A percentile compares a stretch with the other conserved stretches of the same genome.
Conservation (phyloP, 2,888 invertebrate genomes). For the Orthosia gothica region DNA sequence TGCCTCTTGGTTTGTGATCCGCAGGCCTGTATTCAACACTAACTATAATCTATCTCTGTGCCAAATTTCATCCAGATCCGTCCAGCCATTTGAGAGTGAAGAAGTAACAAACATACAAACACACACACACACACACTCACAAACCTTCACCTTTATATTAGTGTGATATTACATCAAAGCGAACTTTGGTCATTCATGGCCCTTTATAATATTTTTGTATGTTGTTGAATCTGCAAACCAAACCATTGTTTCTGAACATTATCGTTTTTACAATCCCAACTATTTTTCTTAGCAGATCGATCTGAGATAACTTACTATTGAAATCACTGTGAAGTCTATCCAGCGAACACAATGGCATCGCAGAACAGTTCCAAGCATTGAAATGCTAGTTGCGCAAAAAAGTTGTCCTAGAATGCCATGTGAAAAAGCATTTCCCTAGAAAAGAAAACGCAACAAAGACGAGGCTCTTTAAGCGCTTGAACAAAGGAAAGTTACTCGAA, state of each 20-base stretch:
- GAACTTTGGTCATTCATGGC: background rate
- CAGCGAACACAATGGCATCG: constrained; percentile 48
- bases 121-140: no score
- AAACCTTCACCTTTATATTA: no score
- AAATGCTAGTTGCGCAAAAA: constrained; percentile 55
- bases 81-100: no score
- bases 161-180: constrained; percentile 15
- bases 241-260: constrained; percentile 28
- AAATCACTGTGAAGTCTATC: constrained; percentile 56
- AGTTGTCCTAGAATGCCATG: constrained; percentile 49
- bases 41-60: no score
- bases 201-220: background rate
- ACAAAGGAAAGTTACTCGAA: constrained; percentile 29
- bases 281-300: constrained; percentile 43
- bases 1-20: no score
- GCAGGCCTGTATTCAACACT: no score
- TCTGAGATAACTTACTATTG: constrained; percentile 55
- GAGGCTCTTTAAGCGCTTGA: constrained; percentile 40
- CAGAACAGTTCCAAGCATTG: constrained; percentile 53
- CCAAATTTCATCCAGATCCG: no score
- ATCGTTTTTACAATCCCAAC: constrained; percentile 8
- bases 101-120: no score
- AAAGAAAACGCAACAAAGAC: constrained; percentile 55
- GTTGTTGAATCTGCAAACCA: background rate
- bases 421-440: constrained; percentile 48